These are phyloP conservation scores for Notolabrus celidotus DNA, from an alignment of 2,797 vertebrate species.

Conservation along the genomic window DNA sequence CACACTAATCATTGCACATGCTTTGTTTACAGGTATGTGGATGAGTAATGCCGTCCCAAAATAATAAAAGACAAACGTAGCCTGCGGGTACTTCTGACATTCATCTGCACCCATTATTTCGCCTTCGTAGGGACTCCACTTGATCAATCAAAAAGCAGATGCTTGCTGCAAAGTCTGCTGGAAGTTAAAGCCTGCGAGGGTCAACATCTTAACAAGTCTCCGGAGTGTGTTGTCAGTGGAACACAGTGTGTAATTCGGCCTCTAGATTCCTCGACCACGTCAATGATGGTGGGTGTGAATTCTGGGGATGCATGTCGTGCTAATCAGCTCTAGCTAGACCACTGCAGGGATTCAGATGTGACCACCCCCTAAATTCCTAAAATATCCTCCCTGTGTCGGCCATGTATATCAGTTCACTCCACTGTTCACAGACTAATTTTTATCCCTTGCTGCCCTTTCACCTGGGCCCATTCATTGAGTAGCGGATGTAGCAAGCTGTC, in stretches of 20 bases:
- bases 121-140: background rate
- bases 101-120: background rate
- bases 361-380: constrained; percentile 56
- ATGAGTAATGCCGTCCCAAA: constrained; percentile 36
- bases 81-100: background rate
- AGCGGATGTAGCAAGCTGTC: constrained; percentile 44
- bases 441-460: constrained; percentile 40
- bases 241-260: constrained; percentile 67
- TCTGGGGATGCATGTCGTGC: constrained; percentile 69
- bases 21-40: constrained; percentile 24
- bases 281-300: constrained; percentile 71
- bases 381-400: constrained; percentile 49
- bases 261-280: constrained; percentile 52
- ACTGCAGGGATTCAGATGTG: constrained; percentile 48
- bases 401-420: constrained; percentile 27
- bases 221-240: constrained; percentile 59
- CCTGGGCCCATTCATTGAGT: constrained; percentile 52
- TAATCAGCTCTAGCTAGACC: constrained; percentile 61
- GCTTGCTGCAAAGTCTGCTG: constrained; percentile 5
- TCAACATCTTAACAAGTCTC: constrained; percentile 43
- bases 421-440: constrained; percentile 34
- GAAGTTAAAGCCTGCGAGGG: constrained; percentile 21
- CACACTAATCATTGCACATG: constrained; percentile 1
- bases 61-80: constrained; percentile 3
- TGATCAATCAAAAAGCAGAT: background rate